These are phyloP conservation scores for Dexiosoma caninum DNA, from an alignment of 2,888 invertebrate genomes.

Conservation along the genomic window DNA sequence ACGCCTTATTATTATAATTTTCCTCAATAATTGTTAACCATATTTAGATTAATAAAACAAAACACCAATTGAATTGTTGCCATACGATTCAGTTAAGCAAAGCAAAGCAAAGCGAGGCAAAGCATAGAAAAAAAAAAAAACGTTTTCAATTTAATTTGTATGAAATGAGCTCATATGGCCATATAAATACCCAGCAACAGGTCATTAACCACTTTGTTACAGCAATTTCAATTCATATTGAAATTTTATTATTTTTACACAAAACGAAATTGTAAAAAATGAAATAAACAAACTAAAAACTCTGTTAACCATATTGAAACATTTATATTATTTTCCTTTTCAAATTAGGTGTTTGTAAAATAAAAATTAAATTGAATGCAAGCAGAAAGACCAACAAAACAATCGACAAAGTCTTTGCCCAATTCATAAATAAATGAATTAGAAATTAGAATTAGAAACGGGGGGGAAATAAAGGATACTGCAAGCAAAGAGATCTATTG, in stretches of 20 bases:
- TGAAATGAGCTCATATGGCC: constrained; percentile 62
- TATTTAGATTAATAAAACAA: constrained; percentile 42
- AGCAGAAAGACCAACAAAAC: neutral
- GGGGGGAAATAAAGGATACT: too few species aligned
- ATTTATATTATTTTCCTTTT: constrained; percentile 52
- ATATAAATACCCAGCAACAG: constrained; percentile 49
- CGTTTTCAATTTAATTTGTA: constrained; percentile 53
- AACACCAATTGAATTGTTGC: constrained; percentile 19
- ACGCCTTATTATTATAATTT: constrained; percentile 64
- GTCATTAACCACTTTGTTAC: constrained; percentile 61
- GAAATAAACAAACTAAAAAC: constrained; percentile 6
- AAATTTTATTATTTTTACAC: constrained; percentile 42
- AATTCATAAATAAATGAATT: too few species aligned
- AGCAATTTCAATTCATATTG: constrained; percentile 52
- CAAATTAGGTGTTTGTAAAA: constrained; percentile 3
- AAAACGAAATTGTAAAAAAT: neutral
- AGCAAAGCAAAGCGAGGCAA: neutral
- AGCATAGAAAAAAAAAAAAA: neutral
- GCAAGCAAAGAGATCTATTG: too few species aligned
- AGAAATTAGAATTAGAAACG: too few species aligned
- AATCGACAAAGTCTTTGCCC: neutral
- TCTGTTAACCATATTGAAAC: constrained; percentile 54
- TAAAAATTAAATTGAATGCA: neutral
- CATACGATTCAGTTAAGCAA: neutral
- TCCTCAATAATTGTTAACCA: constrained; percentile 59